phyloP scores from a whole-genome alignment of 2,888 invertebrate genomes.

The Drosophila mayaguana region DNA sequence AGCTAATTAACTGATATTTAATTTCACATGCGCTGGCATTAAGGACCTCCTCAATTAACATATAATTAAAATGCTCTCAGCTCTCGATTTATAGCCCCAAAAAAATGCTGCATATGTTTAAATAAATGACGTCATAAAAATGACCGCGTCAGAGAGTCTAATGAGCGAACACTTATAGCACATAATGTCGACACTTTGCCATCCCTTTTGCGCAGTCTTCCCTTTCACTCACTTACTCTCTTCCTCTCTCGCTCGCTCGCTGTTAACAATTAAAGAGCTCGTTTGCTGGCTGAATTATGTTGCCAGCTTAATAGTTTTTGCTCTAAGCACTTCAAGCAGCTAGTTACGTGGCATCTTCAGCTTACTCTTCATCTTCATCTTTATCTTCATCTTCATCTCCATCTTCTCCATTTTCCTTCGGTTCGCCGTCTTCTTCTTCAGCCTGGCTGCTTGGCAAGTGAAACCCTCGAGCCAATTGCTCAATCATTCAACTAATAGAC shows the following conservation, averaged over 20 bases:
- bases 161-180: constrained; percentile 34
- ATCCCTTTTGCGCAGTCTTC: not conserved
- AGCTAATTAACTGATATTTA: constrained; percentile 52
- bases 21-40: constrained; percentile 17
- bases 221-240: not conserved
- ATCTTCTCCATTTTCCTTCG: not conserved
- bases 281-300: constrained; percentile 37
- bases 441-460: not conserved
- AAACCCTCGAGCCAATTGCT: constrained; percentile 60
- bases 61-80: constrained; percentile 34
- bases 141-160: constrained; percentile 20
- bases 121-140: constrained; percentile 30
- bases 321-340: constrained; percentile 22
- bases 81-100: constrained; percentile 15
- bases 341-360: constrained; percentile 21
- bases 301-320: constrained; percentile 34
- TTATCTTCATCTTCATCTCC: not conserved
- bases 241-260: not conserved
- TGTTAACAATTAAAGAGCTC: constrained; percentile 38
- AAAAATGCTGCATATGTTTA: constrained; percentile 19
- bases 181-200: constrained; percentile 3
- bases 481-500: constrained; percentile 69
- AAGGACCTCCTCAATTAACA: constrained; percentile 40
- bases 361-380: constrained; percentile 5
- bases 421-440: not conserved